Base-by-base conservation (phyloP, 2,113 vertebrate species). In the Limanda limanda region DNA sequence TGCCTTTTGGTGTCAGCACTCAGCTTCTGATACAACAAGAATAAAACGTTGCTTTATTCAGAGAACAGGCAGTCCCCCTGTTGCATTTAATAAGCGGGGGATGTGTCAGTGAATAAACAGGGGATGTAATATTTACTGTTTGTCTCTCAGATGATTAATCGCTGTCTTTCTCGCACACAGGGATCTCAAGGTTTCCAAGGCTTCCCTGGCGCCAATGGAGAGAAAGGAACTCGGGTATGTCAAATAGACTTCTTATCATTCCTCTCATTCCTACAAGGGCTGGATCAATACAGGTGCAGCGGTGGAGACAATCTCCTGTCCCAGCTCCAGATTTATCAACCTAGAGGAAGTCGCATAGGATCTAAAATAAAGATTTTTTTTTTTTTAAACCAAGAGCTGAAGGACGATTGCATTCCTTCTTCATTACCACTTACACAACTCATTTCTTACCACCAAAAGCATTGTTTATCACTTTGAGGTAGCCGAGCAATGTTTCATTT, bases 121-220 rank as follows among this genome's bases (percentile, higher is more conserved):
- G 31, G 45, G 51, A 54, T 60, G 0, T 60, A 27, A 61, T 75
- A 80, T 73, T 62, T 59, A 67, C 71, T n/a, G 54, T 80, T 73
- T 79, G 24, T 75, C 35, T 72, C 70, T 80, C 25, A 21, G 45
- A 60, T 85, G 37, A 87, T 71, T 74, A 71, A 81, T 74, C 79
- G 15, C 58, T 88, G 4, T 80, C 37, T 82, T 71, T 71, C 21
- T 82, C 25, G 2, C 18, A 40, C 93, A 13, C 88, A 97, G 98
- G 98, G 98, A 78, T 99, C 98, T 1, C 95, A 97, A 23, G 98
- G 98, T 82, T 99, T 98, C 92, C 96, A 97, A 88, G 98, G 98
- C 69, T 99, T 99, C 76, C 95, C 96, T 17, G 98, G 98, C 2
- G 95, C 98, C 90, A 99, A 97, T 0, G 97, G 98, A 86, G 98